These are phyloP conservation scores for Phocoena phocoena DNA, from an alignment of 2,113 vertebrate species.

Conservation along the genomic window DNA sequence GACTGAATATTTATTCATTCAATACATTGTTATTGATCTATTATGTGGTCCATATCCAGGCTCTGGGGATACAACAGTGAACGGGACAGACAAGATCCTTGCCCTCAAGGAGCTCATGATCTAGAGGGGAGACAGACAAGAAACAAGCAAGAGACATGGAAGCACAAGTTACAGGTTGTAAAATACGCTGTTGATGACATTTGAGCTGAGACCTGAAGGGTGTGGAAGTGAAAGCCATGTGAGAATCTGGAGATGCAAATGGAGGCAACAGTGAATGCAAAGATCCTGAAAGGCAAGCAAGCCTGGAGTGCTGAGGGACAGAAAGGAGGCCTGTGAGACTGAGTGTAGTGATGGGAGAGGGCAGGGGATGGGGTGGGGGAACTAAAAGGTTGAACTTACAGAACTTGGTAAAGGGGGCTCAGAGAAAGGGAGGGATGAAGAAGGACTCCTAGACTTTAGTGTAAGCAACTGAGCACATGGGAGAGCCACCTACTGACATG, in stretches of 20 bases:
- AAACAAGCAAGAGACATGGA: not conserved
- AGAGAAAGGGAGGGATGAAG: not conserved
- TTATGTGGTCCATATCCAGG: not conserved
- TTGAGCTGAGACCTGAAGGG: not conserved
- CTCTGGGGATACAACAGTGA: not conserved
- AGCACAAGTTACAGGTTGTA: not conserved
- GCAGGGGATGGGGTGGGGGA: too few relatives aligned
- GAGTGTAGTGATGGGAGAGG: too few relatives aligned
- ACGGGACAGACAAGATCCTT: not conserved
- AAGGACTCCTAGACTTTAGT: not conserved
- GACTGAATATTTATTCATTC: not conserved
- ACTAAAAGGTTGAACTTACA: not conserved
- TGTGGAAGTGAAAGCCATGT: not conserved
- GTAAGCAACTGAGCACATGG: not conserved
- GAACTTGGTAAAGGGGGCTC: not conserved
- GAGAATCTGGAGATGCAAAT: not conserved
- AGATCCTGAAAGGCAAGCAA: rapidly evolving
- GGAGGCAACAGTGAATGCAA: not conserved
- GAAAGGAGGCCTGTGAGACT: not conserved
- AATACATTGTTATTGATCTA: not conserved
- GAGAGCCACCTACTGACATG: not conserved
- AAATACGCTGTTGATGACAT: not conserved
- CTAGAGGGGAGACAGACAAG: not conserved
- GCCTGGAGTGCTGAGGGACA: not conserved
- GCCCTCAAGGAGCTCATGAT: not conserved